Evolutionary conservation across 2,888 invertebrate species (phyloP).

Genomic region (Nomada fabriciana): DNA sequence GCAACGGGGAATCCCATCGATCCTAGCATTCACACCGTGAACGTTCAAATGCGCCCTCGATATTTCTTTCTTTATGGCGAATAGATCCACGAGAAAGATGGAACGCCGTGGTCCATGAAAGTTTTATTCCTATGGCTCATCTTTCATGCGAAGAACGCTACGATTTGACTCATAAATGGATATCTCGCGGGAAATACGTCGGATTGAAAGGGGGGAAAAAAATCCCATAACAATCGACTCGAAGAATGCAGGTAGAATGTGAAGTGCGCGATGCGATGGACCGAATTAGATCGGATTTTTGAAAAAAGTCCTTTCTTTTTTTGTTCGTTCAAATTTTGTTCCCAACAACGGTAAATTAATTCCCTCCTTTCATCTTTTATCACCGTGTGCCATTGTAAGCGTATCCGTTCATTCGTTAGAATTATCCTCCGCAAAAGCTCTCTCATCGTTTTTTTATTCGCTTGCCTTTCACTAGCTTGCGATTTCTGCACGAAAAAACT

Average conservation of each 20-base stretch:
- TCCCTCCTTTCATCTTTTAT: background rate
- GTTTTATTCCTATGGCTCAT: conserved; percentile 65
- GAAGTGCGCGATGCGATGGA: background rate
- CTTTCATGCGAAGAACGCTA: background rate
- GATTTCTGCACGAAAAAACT: conserved; percentile 75
- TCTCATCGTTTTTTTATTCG: background rate
- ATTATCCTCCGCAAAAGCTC: background rate
- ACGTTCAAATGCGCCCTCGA: conserved; percentile 36
- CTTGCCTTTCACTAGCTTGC: conserved; percentile 69
- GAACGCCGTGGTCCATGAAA: conserved; percentile 59
- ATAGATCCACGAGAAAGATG: conserved; percentile 29
- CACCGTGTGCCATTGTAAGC: too few species aligned
- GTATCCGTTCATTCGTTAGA: too few species aligned
- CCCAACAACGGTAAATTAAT: background rate
- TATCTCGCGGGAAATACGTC: conserved; percentile 7
- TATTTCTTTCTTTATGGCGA: conserved; percentile 53
- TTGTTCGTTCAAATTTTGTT: too few species aligned
- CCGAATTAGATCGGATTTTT: too few species aligned
- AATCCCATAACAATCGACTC: background rate
- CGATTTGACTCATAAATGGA: conserved; percentile 18
- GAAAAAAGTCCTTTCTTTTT: too few species aligned
- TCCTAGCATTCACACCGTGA: background rate
- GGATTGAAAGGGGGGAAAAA: conserved; percentile 11
- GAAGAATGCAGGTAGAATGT: background rate
- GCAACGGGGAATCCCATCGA: background rate